Conservation (phyloP, 1,140 invertebrate species). For the Gryllus bimaculatus region DNA sequence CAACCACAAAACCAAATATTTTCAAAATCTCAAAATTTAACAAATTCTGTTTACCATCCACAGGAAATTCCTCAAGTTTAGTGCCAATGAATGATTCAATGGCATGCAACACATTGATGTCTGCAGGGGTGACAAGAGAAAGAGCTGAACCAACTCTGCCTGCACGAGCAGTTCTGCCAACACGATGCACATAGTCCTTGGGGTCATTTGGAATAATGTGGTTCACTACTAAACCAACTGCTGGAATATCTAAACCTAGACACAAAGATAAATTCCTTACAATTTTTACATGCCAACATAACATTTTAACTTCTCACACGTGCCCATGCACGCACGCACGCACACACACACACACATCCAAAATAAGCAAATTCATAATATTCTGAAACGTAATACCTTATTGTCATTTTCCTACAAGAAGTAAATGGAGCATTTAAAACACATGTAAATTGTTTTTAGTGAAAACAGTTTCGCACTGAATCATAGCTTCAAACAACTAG, state of each 20-base stretch:
- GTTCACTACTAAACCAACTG: constrained; percentile 89
- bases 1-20: background rate
- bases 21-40: background rate
- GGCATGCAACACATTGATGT: constrained; percentile 74
- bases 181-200: constrained; percentile 94
- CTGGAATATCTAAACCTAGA: constrained; percentile 64
- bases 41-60: constrained; percentile 55
- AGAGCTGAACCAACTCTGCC: constrained; percentile 78
- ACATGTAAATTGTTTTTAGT: too few species aligned
- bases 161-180: constrained; percentile 91
- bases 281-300: background rate
- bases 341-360: too few species aligned
- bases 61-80: constrained; percentile 74
- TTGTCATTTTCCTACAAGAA: too few species aligned
- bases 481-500: too few species aligned
- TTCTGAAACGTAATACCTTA: too few species aligned
- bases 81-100: constrained; percentile 79
- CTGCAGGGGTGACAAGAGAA: constrained; percentile 84
- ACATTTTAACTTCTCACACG: too few species aligned
- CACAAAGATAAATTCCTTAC: background rate
- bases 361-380: too few species aligned
- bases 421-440: too few species aligned
- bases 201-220: constrained; percentile 80
- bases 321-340: too few species aligned
- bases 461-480: too few species aligned